Conservation (phyloP, 2,113 vertebrate species). For the Albula glossodonta region DNA sequence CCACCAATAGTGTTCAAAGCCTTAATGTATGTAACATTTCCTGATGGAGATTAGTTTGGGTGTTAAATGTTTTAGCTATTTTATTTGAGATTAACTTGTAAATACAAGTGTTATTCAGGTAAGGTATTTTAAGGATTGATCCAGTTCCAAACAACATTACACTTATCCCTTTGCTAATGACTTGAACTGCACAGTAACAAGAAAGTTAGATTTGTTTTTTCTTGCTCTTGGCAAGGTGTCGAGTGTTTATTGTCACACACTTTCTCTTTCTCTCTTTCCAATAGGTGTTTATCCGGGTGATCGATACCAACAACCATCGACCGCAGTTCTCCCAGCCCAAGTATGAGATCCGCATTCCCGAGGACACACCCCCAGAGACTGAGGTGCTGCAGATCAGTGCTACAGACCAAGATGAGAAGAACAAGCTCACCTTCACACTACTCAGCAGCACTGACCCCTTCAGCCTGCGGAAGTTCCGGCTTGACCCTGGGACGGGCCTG, state of each 20-base stretch:
- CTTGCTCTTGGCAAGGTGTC: not conserved
- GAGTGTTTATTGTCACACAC: not conserved
- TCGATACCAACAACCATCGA: conserved; percentile 96
- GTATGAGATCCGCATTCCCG: conserved; percentile 85
- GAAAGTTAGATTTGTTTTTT: not conserved
- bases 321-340: conserved; percentile 85
- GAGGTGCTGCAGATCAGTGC: conserved; percentile 88
- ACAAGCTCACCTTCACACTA: conserved; percentile 91
- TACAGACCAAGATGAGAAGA: conserved; percentile 90
- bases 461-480: conserved; percentile 90
- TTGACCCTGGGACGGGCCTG: conserved; percentile 85
- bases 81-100: not conserved
- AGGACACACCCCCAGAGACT: conserved; percentile 80
- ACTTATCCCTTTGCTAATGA: not conserved
- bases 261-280: not conserved
- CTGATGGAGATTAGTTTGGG: not conserved
- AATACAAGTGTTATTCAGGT: conserved; percentile 17
- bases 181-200: not conserved
- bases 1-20: no score
- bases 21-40: no score
- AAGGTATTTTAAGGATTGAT: conserved; percentile 47
- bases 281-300: conserved; percentile 93
- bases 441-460: conserved; percentile 88
- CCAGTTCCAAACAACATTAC: not conserved
- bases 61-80: not conserved